Evolutionary conservation across 1,140 invertebrate species (phyloP).

Genomic region (Holotrichia oblita): DNA sequence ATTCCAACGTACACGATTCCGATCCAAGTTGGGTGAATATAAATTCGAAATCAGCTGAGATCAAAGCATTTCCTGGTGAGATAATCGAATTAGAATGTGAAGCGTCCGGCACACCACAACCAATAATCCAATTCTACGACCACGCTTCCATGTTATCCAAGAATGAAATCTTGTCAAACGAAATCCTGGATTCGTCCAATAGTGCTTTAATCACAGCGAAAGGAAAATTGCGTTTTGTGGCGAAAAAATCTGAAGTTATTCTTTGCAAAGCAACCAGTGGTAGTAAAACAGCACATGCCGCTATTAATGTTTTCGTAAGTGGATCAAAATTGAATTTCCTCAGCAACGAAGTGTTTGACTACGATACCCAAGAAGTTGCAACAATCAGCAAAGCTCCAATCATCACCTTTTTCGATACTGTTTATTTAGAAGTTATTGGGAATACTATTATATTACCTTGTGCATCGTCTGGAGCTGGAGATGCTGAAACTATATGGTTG

Average conservation of each 20-base stretch:
- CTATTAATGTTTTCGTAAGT: background rate
- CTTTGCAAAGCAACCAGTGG: background rate
- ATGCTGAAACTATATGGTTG: background rate
- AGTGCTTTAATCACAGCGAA: background rate
- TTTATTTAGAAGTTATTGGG: background rate
- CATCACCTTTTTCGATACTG: background rate
- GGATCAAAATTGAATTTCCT: background rate
- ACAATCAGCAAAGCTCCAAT: background rate
- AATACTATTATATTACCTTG: background rate
- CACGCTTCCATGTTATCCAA: background rate
- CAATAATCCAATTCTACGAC: background rate
- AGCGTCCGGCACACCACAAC: background rate
- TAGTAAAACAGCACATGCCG: background rate
- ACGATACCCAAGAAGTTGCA: background rate
- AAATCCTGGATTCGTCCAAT: background rate
- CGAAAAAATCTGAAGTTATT: background rate
- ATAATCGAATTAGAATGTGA: background rate
- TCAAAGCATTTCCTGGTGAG: background rate
- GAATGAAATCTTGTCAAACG: background rate
- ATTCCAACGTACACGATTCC: background rate
- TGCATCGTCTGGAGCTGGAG: background rate
- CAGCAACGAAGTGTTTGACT: background rate
- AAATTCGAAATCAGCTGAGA: background rate
- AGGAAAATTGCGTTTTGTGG: background rate
- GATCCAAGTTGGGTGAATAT: background rate